Base-by-base conservation (phyloP, 1,140 invertebrate genomes). In the Trichoplusia ni region DNA sequence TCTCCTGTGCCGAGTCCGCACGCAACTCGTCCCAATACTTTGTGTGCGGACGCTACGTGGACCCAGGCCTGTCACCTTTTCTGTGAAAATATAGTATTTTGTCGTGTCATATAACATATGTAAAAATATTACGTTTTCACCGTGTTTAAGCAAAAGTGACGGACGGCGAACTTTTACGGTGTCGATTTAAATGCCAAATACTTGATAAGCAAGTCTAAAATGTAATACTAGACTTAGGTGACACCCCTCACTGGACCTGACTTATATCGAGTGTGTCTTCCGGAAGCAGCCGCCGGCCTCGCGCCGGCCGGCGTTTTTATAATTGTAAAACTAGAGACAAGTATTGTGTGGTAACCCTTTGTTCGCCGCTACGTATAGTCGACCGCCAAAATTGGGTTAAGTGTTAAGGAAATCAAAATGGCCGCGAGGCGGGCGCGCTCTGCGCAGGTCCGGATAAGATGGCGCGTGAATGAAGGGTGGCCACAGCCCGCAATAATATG, bases 371-470 rank as follows among this genome's bases (percentile, higher is more conserved):
- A 4, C 35, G 54, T 23, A 42, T 25, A 42, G 66, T 67, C 64
- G 60, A 47, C 51, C 63, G 44, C 60, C 31, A 71, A 73, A 87
- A 79, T 70, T 89, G 81, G 87, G 85, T 87, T 86, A 86, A 87
- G 84, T 86, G 79, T 84, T 79, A 16, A 42, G 53, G 53, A 58
- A 85, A 81, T 75, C 82, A 86, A 89, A 80, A 89, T 79, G 81
- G 79, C 75, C 71, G 72, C 62, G 38, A 44, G 54, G 14, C 25
- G 25, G 16, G 27, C 42, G 62, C 47, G 29, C 19, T 8, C 7
- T 69, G 78, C 80, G 81, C 81, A 81, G 71, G 78, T 73, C 67
- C 81, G 78, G 73, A 68, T 60, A 72, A 75, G 72, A 82, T 82
- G 81, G 76, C 81, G 54, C 25, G 29, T 11, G 21, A 37, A 38